phyloP scores from a whole-genome alignment of 2,888 invertebrate species.

The Perizoma affinitatum region DNA sequence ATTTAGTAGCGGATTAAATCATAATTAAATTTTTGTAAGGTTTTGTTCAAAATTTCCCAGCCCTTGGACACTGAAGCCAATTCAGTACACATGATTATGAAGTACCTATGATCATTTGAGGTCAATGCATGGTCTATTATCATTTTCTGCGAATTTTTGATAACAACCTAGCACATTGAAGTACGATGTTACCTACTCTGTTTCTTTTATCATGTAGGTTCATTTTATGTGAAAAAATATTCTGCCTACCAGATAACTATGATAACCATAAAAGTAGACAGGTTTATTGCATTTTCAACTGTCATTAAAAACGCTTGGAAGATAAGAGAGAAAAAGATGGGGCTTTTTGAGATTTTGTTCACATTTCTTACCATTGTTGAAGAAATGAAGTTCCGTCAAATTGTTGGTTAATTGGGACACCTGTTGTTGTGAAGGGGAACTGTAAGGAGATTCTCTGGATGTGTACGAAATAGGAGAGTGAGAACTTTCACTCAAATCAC shows the following conservation, averaged over 20 bases:
- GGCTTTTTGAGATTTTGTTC: not conserved
- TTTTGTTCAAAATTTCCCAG: too few species aligned
- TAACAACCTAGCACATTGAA: slow-evolving; percentile 7
- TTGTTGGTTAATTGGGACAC: slow-evolving; percentile 64
- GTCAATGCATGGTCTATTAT: slow-evolving; percentile 3
- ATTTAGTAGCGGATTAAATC: too few species aligned
- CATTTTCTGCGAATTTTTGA: slow-evolving; percentile 23
- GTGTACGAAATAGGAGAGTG: slow-evolving; percentile 59
- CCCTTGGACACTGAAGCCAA: too few species aligned
- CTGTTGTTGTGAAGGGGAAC: slow-evolving; percentile 71
- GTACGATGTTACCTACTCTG: not conserved
- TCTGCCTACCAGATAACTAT: too few species aligned
- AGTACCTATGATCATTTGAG: not conserved
- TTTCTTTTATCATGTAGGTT: not conserved
- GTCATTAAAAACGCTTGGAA: too few species aligned
- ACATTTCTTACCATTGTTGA: slow-evolving; percentile 43
- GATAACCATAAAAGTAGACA: too few species aligned
- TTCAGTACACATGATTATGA: too few species aligned
- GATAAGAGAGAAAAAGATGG: too few species aligned
- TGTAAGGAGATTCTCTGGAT: slow-evolving; percentile 56
- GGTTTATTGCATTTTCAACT: too few species aligned
- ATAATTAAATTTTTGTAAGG: too few species aligned
- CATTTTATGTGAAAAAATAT: too few species aligned
- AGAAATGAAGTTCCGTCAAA: slow-evolving; percentile 54
- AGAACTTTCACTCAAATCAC: slow-evolving; percentile 65